These are phyloP conservation scores for Chrysolophus pictus DNA, from an alignment of 2,797 vertebrate species.

Conservation along the genomic window DNA sequence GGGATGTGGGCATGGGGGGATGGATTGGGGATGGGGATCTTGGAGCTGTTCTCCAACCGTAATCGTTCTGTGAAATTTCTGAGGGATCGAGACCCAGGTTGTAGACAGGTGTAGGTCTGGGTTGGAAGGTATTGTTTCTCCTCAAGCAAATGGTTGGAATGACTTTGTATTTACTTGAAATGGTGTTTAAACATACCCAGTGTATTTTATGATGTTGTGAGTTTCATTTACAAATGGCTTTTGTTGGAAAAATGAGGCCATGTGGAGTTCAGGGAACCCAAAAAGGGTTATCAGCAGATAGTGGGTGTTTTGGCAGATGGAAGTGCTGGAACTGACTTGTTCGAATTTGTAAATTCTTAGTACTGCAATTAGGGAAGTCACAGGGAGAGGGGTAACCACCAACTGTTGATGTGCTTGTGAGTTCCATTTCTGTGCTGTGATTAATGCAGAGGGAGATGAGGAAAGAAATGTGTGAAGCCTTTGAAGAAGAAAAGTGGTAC, in stretches of 20 bases:
- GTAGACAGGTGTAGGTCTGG: neutral
- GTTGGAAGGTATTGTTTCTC: neutral
- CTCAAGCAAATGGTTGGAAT: neutral
- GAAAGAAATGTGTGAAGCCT: neutral
- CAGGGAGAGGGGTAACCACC: neutral
- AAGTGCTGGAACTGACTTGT: neutral
- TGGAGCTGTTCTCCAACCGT: neutral
- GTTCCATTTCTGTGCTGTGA: neutral
- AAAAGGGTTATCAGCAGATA: neutral
- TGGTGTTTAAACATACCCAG: neutral
- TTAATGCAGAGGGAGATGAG: neutral
- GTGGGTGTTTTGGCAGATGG: neutral
- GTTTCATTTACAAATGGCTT: neutral
- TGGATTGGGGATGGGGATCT: neutral
- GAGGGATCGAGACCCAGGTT: accelerated
- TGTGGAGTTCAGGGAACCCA: neutral
- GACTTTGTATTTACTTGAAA: neutral
- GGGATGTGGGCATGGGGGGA: neutral
- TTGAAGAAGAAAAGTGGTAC: neutral
- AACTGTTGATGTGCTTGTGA: neutral
- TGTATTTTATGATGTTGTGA: accelerated
- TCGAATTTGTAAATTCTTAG: neutral
- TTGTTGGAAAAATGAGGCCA: neutral
- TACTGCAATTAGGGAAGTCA: too few species aligned
- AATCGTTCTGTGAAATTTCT: neutral